A percentile compares a stretch with the other conserved stretches of the same genome.
Evolutionary conservation across 1,140 invertebrate genomes (phyloP).

Genomic region (Mercenaria mercenaria): DNA sequence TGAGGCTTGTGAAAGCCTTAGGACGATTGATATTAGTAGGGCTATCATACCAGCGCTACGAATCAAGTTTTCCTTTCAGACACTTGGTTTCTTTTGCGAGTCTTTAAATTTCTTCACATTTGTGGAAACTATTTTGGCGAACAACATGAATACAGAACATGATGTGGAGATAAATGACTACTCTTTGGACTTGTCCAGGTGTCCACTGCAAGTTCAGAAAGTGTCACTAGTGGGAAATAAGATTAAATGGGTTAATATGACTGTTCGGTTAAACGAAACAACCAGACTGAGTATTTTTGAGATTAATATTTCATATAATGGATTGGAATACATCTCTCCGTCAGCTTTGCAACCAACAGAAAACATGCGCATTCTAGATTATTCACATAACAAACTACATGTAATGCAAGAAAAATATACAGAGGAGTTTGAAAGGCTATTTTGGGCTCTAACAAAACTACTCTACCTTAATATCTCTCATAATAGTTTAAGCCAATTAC

Average conservation of each 20-base stretch:
- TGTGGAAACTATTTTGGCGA: not conserved
- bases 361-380: not conserved
- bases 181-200: not conserved
- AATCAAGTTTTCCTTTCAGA: not conserved
- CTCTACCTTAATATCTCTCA: too few species aligned
- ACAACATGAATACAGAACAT: too few species aligned
- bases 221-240: not conserved
- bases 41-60: not conserved
- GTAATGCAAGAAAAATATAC: too few species aligned
- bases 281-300: not conserved
- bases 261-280: not conserved
- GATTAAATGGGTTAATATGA: not conserved
- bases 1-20: not conserved
- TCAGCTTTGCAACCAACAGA: not conserved
- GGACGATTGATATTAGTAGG: not conserved
- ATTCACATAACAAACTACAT: not conserved
- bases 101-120: not conserved
- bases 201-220: not conserved
- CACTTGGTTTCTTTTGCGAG: not conserved
- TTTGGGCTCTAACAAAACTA: not conserved
- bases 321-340: too few species aligned
- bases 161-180: not conserved
- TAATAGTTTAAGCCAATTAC: not conserved
- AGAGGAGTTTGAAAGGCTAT: too few species aligned
- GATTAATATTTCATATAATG: too few species aligned